These are phyloP conservation scores for Chondrilla cf. caribensis DNA, from an alignment of 37 sponge, comb jelly and placozoan species.

Conservation along the genomic window DNA sequence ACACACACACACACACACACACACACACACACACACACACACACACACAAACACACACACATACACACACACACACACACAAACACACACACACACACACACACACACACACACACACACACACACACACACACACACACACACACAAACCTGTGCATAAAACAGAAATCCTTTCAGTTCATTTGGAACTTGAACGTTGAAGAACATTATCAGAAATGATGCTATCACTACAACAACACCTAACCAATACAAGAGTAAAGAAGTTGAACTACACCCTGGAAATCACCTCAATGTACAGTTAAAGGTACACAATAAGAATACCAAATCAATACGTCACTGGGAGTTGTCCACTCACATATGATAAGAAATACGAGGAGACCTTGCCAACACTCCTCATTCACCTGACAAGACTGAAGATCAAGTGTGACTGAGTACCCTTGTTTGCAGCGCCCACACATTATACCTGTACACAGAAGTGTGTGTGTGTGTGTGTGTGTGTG, in stretches of 20 bases:
- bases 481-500: neutral
- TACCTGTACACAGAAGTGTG: constrained; percentile 5
- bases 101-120: neutral
- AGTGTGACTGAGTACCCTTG: constrained; percentile 36
- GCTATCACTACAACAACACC: constrained; percentile 45
- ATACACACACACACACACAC: no score
- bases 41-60: neutral
- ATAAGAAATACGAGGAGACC: constrained; percentile 48
- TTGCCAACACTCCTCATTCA: neutral
- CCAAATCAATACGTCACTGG: no score
- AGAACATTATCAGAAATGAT: constrained; percentile 31
- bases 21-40: neutral
- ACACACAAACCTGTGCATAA: constrained; percentile 61
- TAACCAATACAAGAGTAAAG: neutral
- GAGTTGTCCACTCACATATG: constrained; percentile 41
- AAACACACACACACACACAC: neutral
- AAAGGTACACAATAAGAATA: no score
- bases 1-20: neutral
- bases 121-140: neutral
- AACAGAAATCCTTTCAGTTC: constrained; percentile 75
- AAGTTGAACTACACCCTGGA: neutral
- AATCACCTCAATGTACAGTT: neutral
- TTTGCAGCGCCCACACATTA: constrained; percentile 50
- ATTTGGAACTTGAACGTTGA: constrained; percentile 54
- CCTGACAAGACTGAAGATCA: constrained; percentile 53